Conservation (phyloP, 2,797 vertebrate species). For the Oryzias sinensis region DNA sequence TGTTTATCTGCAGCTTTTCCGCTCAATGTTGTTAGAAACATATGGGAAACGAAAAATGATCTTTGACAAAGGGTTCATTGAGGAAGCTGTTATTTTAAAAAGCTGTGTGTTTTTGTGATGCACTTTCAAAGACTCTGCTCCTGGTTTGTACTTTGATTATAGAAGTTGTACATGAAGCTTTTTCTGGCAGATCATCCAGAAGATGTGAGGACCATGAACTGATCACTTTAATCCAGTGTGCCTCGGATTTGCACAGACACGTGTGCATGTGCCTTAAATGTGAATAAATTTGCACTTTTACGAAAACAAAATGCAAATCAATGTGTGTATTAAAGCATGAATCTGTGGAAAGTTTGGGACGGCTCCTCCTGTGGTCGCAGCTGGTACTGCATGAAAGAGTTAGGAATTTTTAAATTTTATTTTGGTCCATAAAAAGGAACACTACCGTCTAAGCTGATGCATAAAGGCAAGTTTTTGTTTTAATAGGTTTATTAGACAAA, state of each 20-base stretch:
- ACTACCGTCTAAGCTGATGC: too few species aligned
- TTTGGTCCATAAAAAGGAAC: too few species aligned
- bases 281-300: constrained; percentile 68
- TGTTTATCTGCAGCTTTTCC: neutral
- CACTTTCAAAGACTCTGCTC: neutral
- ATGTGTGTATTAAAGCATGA: constrained; percentile 23
- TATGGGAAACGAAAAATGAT: too few species aligned
- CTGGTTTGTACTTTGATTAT: neutral
- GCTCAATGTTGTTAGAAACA: too few species aligned
- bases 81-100: too few species aligned
- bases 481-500: too few species aligned
- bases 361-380: too few species aligned
- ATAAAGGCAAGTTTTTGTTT: too few species aligned
- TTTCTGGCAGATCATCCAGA: constrained; percentile 17
- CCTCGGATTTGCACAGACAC: constrained; percentile 64
- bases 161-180: neutral
- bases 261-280: constrained; percentile 54
- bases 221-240: constrained; percentile 31
- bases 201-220: constrained; percentile 20
- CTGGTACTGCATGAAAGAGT: too few species aligned
- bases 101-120: too few species aligned
- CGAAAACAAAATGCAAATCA: constrained; percentile 40
- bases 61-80: too few species aligned
- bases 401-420: too few species aligned
- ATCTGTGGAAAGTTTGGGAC: neutral